Evolutionary conservation across 2,113 vertebrate genomes (phyloP).

Genomic region (Mustelus asterias): DNA sequence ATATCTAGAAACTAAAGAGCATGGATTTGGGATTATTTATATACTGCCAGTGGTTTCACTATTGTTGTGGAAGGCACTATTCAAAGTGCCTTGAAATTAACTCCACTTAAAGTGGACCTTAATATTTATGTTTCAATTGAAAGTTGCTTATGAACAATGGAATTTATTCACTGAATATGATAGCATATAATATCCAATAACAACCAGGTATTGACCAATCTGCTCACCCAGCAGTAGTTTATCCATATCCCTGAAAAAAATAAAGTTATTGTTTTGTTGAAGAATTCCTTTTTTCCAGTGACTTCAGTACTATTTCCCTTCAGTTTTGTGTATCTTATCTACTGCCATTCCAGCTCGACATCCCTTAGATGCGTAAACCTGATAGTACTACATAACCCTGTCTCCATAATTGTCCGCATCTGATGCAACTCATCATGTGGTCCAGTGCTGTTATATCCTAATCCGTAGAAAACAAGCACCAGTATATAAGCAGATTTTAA

Average conservation of each 20-base stretch:
- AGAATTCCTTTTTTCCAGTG: neutral
- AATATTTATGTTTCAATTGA: neutral
- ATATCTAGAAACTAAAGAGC: neutral
- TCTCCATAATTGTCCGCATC: neutral
- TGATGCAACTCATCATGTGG: neutral
- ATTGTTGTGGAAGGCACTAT: too few relatives aligned
- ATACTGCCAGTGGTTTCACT: neutral
- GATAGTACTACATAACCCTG: too few relatives aligned
- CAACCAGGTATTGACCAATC: neutral
- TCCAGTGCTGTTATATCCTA: neutral
- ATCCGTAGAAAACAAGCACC: neutral
- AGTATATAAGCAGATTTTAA: neutral
- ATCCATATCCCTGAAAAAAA: neutral
- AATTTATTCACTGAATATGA: neutral
- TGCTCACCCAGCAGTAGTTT: neutral
- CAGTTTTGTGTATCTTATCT: neutral
- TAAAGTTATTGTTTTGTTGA: neutral
- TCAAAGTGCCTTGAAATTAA: neutral
- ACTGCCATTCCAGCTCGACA: neutral
- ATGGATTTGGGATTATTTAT: neutral
- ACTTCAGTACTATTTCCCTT: neutral
- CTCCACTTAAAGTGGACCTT: neutral
- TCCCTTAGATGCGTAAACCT: neutral
- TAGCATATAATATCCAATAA: neutral
- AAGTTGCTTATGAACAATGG: neutral